phyloP scores from a whole-genome alignment of 2,113 vertebrate species.

The Cyrtonyx montezumae region DNA sequence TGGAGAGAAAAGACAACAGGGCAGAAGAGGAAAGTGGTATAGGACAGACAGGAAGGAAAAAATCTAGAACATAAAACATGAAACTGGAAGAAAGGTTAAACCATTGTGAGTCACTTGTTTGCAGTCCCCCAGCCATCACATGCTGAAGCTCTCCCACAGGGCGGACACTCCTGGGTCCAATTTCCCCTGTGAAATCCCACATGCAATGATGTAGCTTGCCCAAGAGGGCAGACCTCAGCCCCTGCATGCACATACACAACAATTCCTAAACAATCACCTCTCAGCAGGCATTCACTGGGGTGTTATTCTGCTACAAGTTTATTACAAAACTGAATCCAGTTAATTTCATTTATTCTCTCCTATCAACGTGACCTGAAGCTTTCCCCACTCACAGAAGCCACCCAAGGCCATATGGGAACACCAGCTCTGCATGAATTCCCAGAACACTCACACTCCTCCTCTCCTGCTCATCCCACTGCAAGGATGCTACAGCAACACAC shows the following conservation, averaged over 20 bases:
- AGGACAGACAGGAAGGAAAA: background rate
- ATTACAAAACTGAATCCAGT: background rate
- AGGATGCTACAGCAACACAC: background rate
- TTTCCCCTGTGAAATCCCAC: background rate
- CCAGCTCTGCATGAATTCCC: background rate
- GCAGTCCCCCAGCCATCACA: background rate
- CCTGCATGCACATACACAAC: background rate
- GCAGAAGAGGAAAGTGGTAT: background rate
- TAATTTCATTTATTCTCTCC: background rate
- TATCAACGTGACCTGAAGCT: background rate
- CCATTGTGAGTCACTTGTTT: background rate
- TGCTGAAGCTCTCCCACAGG: background rate
- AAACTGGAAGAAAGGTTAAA: background rate
- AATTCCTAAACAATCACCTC: background rate
- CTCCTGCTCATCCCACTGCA: background rate
- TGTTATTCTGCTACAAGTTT: background rate
- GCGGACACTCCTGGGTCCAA: background rate
- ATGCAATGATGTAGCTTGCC: rapidly evolving
- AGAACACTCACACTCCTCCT: background rate
- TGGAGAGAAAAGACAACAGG: background rate
- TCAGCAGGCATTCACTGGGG: rapidly evolving
- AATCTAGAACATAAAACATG: background rate
- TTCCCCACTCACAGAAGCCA: background rate
- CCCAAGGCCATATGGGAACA: background rate
- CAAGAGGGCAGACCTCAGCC: background rate